Evolutionary conservation across 2,113 vertebrate species (phyloP).

Genomic region (Climacteris rufus): DNA sequence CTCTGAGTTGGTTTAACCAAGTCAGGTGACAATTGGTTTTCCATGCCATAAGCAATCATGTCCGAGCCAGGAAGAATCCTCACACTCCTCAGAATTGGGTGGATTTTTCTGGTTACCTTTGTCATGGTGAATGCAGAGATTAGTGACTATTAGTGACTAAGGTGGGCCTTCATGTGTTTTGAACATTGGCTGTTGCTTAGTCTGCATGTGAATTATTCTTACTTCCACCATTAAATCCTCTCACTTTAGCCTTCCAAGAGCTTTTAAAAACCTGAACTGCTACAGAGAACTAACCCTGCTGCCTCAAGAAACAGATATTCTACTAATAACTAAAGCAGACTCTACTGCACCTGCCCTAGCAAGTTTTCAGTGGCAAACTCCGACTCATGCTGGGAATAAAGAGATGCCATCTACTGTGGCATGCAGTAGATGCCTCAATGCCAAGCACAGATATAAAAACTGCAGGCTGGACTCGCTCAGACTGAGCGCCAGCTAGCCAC

Average conservation of each 20-base stretch:
- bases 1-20: neutral
- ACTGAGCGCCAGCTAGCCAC: neutral
- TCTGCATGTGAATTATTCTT: neutral
- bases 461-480: neutral
- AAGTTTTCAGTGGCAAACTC: neutral
- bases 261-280: neutral
- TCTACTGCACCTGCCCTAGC: neutral
- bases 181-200: neutral
- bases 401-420: neutral
- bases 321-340: neutral
- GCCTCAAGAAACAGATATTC: neutral
- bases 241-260: neutral
- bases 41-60: rapidly evolving
- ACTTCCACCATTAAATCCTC: neutral
- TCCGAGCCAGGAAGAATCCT: neutral
- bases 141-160: neutral
- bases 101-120: neutral
- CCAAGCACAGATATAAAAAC: neutral
- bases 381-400: neutral
- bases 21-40: neutral
- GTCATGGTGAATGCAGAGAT: neutral
- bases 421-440: neutral
- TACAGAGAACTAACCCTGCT: neutral
- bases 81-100: rapidly evolving
- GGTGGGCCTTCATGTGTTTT: neutral